Evolutionary conservation across 35 echinoderm and acorn worm genomes (phyloP).

Genomic region (Antedon bifida): DNA sequence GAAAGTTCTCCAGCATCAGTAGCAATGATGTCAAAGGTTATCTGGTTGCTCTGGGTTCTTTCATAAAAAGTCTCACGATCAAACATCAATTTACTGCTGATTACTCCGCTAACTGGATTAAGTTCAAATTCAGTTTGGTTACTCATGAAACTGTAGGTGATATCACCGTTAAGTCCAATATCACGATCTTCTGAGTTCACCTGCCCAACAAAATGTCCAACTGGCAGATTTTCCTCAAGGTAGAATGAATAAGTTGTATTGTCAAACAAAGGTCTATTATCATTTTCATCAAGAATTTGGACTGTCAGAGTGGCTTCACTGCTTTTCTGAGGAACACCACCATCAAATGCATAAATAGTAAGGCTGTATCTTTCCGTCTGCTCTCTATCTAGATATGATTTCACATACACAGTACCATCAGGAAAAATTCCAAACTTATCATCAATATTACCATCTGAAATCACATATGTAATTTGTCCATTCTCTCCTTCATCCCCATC

Average conservation of each 20-base stretch:
- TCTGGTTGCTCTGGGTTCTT: not conserved
- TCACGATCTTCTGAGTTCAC: slow-evolving; percentile 55
- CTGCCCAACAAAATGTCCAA: slow-evolving; percentile 30
- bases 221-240: slow-evolving; percentile 32
- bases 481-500: slow-evolving; percentile 81
- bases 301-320: slow-evolving; percentile 28
- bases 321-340: slow-evolving; percentile 52
- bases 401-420: slow-evolving; percentile 79
- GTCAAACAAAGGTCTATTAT: slow-evolving; percentile 73
- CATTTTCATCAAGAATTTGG: slow-evolving; percentile 76
- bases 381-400: slow-evolving; percentile 59
- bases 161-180: slow-evolving; percentile 52
- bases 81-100: slow-evolving; percentile 38
- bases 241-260: slow-evolving; percentile 73
- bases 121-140: slow-evolving; percentile 64
- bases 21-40: slow-evolving; percentile 45
- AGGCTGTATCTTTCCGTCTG: slow-evolving; percentile 34
- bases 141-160: slow-evolving; percentile 34
- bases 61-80: slow-evolving; percentile 42
- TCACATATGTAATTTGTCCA: slow-evolving; percentile 59
- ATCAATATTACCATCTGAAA: slow-evolving; percentile 47
- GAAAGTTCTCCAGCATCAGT: slow-evolving; percentile 39
- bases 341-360: slow-evolving; percentile 48
- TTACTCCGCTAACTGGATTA: slow-evolving; percentile 30
- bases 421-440: slow-evolving; percentile 96